Evolutionary conservation across 2,888 invertebrate species (phyloP), one percentile per base, ranked within the genome.

Genomic region (Acanthosepion pharaonis): DNA sequence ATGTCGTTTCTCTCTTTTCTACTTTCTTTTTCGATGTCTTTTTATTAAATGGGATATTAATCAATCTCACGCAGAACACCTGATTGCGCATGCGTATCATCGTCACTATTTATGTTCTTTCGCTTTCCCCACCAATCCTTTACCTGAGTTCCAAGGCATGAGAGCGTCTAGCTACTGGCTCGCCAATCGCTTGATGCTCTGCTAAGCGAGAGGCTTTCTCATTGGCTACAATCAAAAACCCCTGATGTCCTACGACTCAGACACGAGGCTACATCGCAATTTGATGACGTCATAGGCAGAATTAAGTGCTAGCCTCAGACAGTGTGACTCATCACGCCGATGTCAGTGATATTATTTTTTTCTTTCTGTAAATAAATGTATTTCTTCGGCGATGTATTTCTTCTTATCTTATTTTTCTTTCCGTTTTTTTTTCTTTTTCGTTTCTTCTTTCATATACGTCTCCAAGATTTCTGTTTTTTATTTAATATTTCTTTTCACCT

Each of bases 201-300:
- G 18, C n/a, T n/a, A n/a, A 78, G 78, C 20, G 78, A 78, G 78
- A 78, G n/a, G 78, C n/a, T 78, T 3, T 78, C 59, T 33, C n/a
- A 78, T 78, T 78, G 78, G 78, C 33, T n/a, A n/a, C 78, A 78
- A n/a, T 78, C n/a, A 78, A 78, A 78, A 78, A 78, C n/a, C 33
- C 78, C 15, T 8, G 78, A 9, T 15, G 78, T 78, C 78, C n/a
- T 5, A 5, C 78, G 11, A 78, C 78, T 78, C 9, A n/a, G n/a
- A n/a, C 78, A 78, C 15, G 11, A 78, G n/a, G 9, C n/a, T n/a
- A n/a, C n/a, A 78, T 78, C n/a, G n/a, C n/a, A 78, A 15, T n/a
- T 8, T 78, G 78, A 78, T 78, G n/a, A 78, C 78, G 78, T 78
- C 78, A 78, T 78, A 9, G 78, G 78, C 33, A 33, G 78, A 33